phyloP scores from a whole-genome alignment of 2,888 invertebrate genomes.

The Vandiemenella viatica region DNA sequence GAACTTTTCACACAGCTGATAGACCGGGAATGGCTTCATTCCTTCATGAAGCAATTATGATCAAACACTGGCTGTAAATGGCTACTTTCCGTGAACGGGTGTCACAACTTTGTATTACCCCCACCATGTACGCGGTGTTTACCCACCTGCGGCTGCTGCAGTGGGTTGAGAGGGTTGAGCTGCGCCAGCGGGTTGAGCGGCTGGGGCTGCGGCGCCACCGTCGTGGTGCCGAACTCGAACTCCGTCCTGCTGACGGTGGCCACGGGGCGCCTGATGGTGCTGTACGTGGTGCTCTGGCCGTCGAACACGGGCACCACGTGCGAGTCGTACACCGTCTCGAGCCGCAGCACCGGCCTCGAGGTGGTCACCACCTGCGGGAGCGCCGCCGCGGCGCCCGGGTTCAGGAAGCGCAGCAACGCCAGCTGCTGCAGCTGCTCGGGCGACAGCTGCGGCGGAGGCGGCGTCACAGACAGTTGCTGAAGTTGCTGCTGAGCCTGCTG shows the following conservation, averaged over 20 bases:
- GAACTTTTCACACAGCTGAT: too few species aligned
- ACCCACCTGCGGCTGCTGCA: constrained; percentile 25
- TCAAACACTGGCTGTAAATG: too few species aligned
- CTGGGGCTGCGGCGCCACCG: constrained; percentile 41
- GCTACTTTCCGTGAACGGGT: too few species aligned
- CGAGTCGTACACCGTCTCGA: constrained; percentile 68
- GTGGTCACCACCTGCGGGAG: constrained; percentile 60
- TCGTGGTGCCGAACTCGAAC: constrained; percentile 60
- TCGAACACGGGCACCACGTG: constrained; percentile 66
- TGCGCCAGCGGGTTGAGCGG: constrained; percentile 28
- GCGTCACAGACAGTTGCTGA: constrained; percentile 2
- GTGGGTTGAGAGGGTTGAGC: constrained; percentile 18
- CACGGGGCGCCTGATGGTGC: constrained; percentile 63
- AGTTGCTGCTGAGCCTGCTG: constrained; percentile 1
- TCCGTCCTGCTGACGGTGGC: constrained; percentile 67
- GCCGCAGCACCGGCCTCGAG: constrained; percentile 48
- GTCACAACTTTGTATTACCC: too few species aligned
- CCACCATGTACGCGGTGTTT: too few species aligned
- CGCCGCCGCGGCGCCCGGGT: constrained; percentile 46
- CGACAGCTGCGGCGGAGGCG: constrained; percentile 26
- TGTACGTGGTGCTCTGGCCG: constrained; percentile 56
- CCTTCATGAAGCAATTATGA: too few species aligned
- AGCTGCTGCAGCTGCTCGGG: constrained; percentile 59
- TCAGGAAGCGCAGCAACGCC: constrained; percentile 53
- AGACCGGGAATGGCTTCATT: too few species aligned